Percentiles rank a stretch among this genome's conserved stretches.
phyloP scores from a whole-genome alignment of 2,797 vertebrate genomes.

The Anabacerthia variegaticeps region DNA sequence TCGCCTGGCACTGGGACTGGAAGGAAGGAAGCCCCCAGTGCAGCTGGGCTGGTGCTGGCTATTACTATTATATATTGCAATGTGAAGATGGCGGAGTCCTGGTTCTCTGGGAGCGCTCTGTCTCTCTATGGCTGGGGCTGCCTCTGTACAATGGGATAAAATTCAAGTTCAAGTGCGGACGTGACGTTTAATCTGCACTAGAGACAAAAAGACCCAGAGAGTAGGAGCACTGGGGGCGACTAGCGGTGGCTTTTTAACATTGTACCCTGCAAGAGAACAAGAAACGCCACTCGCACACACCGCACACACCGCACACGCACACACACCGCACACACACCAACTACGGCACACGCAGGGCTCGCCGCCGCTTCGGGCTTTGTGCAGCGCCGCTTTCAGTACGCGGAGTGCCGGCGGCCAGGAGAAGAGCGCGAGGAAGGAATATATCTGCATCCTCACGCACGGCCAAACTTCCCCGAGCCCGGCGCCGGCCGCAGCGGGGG shows the following conservation, averaged over 20 bases:
- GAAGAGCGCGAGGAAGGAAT: not conserved
- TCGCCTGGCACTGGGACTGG: constrained; percentile 81
- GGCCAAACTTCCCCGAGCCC: constrained; percentile 12
- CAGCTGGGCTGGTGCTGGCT: constrained; percentile 80
- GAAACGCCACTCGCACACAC: constrained; percentile 70
- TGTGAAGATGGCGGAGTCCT: constrained; percentile 90
- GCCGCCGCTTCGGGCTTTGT: constrained; percentile 61
- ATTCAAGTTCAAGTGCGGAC: constrained; percentile 99
- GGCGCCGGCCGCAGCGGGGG: not conserved
- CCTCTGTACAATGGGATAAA: constrained; percentile 97
- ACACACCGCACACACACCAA: constrained; percentile 34
- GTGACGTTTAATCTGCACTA: constrained; percentile 99
- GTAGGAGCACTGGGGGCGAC: constrained; percentile 99
- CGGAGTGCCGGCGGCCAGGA: not conserved
- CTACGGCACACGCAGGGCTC: constrained; percentile 43
- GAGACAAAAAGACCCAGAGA: constrained; percentile 92
- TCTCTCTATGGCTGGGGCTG: constrained; percentile 93
- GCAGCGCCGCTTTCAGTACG: not conserved
- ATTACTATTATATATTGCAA: constrained; percentile 83
- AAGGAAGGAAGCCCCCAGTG: constrained; percentile 83
- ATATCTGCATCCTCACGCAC: not conserved
- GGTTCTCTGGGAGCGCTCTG: constrained; percentile 89
- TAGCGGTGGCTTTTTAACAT: constrained; percentile 98
- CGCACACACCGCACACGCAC: constrained; percentile 49
- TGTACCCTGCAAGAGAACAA: constrained; percentile 83